Conservation (phyloP, 2,888 invertebrate species). For the Ephialtes manifestator region DNA sequence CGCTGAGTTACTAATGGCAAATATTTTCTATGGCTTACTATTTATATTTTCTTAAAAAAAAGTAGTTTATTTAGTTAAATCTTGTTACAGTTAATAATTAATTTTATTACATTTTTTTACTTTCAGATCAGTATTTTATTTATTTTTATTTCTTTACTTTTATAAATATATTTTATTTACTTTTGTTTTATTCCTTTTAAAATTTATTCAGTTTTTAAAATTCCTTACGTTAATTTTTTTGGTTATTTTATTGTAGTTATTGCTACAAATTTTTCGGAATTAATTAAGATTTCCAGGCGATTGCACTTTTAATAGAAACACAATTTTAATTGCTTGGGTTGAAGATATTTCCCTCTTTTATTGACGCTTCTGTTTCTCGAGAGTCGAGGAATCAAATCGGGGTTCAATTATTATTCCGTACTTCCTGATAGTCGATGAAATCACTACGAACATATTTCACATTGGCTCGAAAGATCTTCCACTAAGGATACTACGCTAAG, state of each 20-base stretch:
- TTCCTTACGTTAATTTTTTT: not conserved
- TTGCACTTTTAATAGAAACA: slow-evolving; percentile 13
- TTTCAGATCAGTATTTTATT: too few relatives aligned
- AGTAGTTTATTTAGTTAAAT: not conserved
- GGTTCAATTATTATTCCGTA: slow-evolving; percentile 45
- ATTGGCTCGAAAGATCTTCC: not conserved
- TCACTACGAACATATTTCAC: slow-evolving; percentile 1
- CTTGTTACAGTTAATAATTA: too few relatives aligned
- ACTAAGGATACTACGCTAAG: not conserved
- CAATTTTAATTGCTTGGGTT: slow-evolving; percentile 49
- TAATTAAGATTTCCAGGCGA: not conserved
- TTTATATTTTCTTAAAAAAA: not conserved
- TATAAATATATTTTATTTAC: too few relatives aligned
- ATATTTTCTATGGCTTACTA: too few relatives aligned
- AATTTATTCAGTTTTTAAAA: not conserved
- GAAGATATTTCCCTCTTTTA: slow-evolving; percentile 26
- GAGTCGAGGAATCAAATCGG: slow-evolving; percentile 15
- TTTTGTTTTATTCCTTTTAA: not conserved
- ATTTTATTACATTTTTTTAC: too few relatives aligned
- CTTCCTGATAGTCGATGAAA: slow-evolving; percentile 37
- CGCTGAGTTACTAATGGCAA: too few relatives aligned
- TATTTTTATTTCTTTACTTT: too few relatives aligned
- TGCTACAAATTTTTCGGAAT: slow-evolving; percentile 4
- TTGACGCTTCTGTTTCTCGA: not conserved
- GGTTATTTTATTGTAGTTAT: not conserved